Evolutionary conservation across 2,797 vertebrate species (phyloP), one percentile per base, ranked within the genome.

Genomic region (Chloroceryle inda): DNA sequence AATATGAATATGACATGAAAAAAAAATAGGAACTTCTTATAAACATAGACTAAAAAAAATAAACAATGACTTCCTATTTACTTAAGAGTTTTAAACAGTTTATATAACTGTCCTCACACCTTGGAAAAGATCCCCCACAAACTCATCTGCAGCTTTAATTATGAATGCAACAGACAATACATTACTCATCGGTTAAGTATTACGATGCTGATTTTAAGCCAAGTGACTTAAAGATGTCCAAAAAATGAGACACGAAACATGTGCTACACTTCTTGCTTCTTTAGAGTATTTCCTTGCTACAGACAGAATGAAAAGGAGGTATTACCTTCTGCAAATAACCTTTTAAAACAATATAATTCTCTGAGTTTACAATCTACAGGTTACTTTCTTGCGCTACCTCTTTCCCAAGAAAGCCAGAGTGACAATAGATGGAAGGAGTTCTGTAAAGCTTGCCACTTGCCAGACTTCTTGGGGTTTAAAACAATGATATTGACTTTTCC

Each of bases 51-150:
- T 12, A 86, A 91, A 38, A 52, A 42, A 87, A 77, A 80, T 15
- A 81, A 91, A 38, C 27, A 52, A 83, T 35, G 0, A 73, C 79
- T 74, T 91, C 72, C 52, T 95, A 73, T 89, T 85, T 73, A 93
- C 69, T 81, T 26, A 8, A 8, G 24, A 47, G 27, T 58, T 95
- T 71, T 68, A 77, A 92, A 95, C 66, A 64, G 72, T 75, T 96
- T 86, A 89, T n/a, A 22, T 75, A 90, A 89, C 47, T 74, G 76
- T 61, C 45, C 47, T 96, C 42, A 85, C 72, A 94, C 79, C 71
- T 95, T 85, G 87, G 87, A 96, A 96, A 95, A 96, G 72, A 92
- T 49, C 45, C 61, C 87, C 35, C 83, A 59, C 53, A 82, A 88
- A 81, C 35, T 71, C 63, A 23, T 22, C 50, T 44, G 61, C 33